Conservation (phyloP, 1,140 invertebrate species). For the Gonatopus flavifemur region DNA sequence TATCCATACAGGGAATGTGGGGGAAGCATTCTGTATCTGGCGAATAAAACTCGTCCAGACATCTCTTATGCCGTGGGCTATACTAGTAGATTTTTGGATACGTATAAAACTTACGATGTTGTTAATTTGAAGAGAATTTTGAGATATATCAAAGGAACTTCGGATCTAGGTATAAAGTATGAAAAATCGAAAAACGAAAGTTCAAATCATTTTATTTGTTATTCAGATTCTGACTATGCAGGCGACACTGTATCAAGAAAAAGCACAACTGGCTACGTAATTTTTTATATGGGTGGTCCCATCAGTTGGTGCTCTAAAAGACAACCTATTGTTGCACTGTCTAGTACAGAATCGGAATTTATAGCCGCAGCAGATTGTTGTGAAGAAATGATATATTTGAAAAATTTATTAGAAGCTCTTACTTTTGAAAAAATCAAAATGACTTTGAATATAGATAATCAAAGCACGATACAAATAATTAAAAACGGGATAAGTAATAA, state of each 20-base stretch:
- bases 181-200: background rate
- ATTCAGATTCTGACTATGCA: slow-evolving; percentile 1
- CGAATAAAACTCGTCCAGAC: background rate
- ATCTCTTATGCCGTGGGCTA: background rate
- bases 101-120: background rate
- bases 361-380: slow-evolving; percentile 6
- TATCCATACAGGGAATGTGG: background rate
- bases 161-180: background rate
- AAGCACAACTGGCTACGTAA: background rate
- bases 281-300: background rate
- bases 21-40: background rate
- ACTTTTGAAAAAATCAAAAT: background rate
- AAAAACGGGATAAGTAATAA: background rate
- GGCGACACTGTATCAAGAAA: background rate
- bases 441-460: background rate
- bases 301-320: slow-evolving; percentile 2
- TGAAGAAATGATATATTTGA: background rate
- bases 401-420: background rate
- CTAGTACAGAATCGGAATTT: background rate
- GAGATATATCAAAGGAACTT: background rate
- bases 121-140: background rate
- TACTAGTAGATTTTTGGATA: background rate
- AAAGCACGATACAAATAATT: background rate
- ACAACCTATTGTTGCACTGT: slow-evolving; percentile 1
- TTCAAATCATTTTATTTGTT: background rate